These are phyloP conservation scores for Platerodrilus igneus DNA, from an alignment of 2,888 invertebrate genomes.

Conservation along the genomic window DNA sequence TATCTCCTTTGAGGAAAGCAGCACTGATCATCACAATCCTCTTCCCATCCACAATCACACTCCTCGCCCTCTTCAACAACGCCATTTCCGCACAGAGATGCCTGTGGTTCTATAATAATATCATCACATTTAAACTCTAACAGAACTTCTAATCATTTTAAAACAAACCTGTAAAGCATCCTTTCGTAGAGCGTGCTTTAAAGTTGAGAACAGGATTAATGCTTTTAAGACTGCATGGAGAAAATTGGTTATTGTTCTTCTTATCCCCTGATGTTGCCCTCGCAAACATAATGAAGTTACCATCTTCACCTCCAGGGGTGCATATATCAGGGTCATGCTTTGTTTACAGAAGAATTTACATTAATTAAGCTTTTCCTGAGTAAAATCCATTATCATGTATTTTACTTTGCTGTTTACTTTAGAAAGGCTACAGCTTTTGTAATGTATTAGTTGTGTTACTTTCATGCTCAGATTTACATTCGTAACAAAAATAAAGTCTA, in stretches of 20 bases:
- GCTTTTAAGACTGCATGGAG: conserved; percentile 86
- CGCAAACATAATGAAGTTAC: conserved; percentile 99
- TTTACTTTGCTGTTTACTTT: conserved; percentile 11
- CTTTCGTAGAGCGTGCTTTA: conserved; percentile 83
- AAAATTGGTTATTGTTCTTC: conserved; percentile 96
- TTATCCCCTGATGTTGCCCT: conserved; percentile 97
- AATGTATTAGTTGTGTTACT: too few relatives aligned
- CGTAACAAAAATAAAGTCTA: too few relatives aligned
- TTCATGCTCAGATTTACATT: too few relatives aligned
- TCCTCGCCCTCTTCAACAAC: conserved; percentile 96
- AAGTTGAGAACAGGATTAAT: conserved; percentile 90
- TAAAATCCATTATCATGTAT: conserved; percentile 15
- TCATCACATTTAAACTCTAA: not conserved
- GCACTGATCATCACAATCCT: conserved; percentile 90
- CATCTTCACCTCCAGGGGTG: conserved; percentile 92
- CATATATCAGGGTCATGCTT: conserved; percentile 94
- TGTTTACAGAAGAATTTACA: conserved; percentile 18
- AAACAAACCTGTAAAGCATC: conserved; percentile 79
- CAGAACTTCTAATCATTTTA: not conserved
- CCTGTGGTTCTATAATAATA: conserved; percentile 83
- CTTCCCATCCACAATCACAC: conserved; percentile 98
- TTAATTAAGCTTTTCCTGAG: conserved; percentile 14
- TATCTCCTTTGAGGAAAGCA: conserved; percentile 87
- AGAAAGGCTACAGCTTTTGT: too few relatives aligned
- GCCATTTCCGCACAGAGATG: conserved; percentile 95